Base-by-base conservation (phyloP, 2,888 invertebrate genomes). In the Atethmia centrago region DNA sequence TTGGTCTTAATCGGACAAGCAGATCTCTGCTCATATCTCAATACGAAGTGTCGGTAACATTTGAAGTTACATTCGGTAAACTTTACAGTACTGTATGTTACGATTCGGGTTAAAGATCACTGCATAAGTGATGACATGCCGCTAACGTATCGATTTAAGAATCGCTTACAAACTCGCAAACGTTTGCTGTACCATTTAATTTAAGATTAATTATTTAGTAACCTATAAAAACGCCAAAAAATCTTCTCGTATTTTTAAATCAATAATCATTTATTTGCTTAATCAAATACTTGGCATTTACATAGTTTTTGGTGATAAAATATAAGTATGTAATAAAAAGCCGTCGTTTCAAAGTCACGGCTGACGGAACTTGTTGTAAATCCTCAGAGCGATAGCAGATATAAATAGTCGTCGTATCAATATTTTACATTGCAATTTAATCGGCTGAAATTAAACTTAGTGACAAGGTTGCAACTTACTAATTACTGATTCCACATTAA, bases 1-100 rank as follows among this genome's bases (percentile, higher is more conserved):
- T 64, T 21, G 40, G 7, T 53, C 21, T 51, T 68, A 31, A 82
- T 79, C 74, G 2, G 42, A 65, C 62, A 62, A 74, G n/a, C 45
- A 69, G 45, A 83, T 82, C 80, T 77, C 40, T n/a, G 53, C n/a
- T 63, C 70, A 71, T 83, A 71, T 83, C 74, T 80, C 68, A 74
- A 74, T 74, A 63, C 56, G n/a, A 72, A 71, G 58, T 59, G 83
- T 81, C 51, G 73, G 62, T 55, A 74, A 83, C 68, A 79, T 79
- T 79, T 79, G 74, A 83, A 62, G 58, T 79, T 12, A 79, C 71
- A 69, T 67, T 83, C 64, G 61, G 65, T 71, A 69, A 80, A 83
- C 68, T 82, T 82, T 79, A 69, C 28, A 42, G 47, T 71, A 68
- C 67, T 71, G 42, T 62, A 63, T 66, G 71, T 82, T 71, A 71